Evolutionary conservation across 2,113 vertebrate species (phyloP).

Genomic region (Ascaphus truei): DNA sequence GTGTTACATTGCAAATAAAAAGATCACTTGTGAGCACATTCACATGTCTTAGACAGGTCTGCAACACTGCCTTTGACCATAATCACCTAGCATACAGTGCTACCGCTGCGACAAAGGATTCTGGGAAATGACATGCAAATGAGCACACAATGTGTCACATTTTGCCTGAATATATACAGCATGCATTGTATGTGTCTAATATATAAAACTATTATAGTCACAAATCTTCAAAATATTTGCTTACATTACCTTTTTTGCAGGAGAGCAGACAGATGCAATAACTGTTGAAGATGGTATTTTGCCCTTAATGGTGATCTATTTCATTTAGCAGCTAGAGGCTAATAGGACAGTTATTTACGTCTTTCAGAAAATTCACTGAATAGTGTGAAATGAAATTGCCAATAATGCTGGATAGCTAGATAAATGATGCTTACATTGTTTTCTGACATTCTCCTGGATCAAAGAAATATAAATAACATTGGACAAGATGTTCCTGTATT

Average conservation of each 20-base stretch:
- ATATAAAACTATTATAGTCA: conserved; percentile 27
- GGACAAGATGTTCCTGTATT: conserved; percentile 67
- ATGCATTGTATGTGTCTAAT: conserved; percentile 2
- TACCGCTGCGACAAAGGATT: too few species aligned
- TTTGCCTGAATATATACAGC: too few species aligned
- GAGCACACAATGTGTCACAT: too few species aligned
- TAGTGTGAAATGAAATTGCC: conserved; percentile 68
- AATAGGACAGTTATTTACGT: conserved; percentile 73
- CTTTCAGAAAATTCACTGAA: conserved; percentile 68
- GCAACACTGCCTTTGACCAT: too few species aligned
- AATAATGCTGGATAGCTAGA: conserved; percentile 70
- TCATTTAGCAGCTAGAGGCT: conserved; percentile 67
- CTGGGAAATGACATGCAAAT: too few species aligned
- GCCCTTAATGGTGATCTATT: conserved; percentile 70
- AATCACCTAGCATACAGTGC: too few species aligned
- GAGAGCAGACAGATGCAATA: conserved; percentile 58
- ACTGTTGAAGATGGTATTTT: conserved; percentile 70
- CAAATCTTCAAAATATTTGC: conserved; percentile 8
- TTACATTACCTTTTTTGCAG: conserved; percentile 51
- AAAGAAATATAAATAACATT: conserved; percentile 68
- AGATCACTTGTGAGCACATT: too few species aligned
- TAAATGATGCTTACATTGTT: conserved; percentile 73
- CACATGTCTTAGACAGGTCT: too few species aligned
- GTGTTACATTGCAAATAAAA: too few species aligned
- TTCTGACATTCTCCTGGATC: conserved; percentile 69